Evolutionary conservation across 2,888 invertebrate species (phyloP).

Genomic region (Polia nebulosa): DNA sequence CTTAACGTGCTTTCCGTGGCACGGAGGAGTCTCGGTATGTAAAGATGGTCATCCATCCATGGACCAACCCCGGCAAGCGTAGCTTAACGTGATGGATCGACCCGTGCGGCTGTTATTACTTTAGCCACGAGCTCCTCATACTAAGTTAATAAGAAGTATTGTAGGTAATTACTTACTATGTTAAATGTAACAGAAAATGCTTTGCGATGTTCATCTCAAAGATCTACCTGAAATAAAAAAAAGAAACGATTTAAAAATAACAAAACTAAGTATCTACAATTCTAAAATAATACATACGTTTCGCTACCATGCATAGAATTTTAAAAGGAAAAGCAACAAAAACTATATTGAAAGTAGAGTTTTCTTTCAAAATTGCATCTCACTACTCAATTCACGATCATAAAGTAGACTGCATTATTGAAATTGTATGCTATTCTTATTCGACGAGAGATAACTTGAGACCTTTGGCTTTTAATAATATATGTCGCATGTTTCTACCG

Average conservation of each 20-base stretch:
- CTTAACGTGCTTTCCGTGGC: no score
- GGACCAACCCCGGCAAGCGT: no score
- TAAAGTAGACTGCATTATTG: conserved; percentile 23
- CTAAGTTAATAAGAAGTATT: background rate
- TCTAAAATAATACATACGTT: conserved; percentile 13
- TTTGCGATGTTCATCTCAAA: conserved; percentile 48
- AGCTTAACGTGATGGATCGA: no score
- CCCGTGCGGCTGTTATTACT: no score
- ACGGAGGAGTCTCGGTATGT: no score
- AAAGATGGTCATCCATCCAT: no score
- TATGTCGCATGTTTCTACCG: conserved; percentile 15
- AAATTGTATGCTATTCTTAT: conserved; percentile 30
- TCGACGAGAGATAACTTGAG: conserved; percentile 11
- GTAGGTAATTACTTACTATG: conserved; percentile 59
- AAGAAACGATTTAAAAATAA: background rate
- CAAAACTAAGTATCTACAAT: conserved; percentile 3
- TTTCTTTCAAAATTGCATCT: conserved; percentile 40
- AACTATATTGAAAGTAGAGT: conserved; percentile 11
- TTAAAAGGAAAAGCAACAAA: conserved; percentile 19
- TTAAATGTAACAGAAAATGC: conserved; percentile 27
- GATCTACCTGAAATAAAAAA: conserved; percentile 51
- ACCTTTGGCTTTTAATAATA: conserved; percentile 39
- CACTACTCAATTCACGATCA: conserved; percentile 27
- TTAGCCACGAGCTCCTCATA: no score
- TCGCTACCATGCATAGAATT: conserved; percentile 1